phyloP scores from a whole-genome alignment of 2,797 vertebrate genomes.

The Pitangus sulphuratus region DNA sequence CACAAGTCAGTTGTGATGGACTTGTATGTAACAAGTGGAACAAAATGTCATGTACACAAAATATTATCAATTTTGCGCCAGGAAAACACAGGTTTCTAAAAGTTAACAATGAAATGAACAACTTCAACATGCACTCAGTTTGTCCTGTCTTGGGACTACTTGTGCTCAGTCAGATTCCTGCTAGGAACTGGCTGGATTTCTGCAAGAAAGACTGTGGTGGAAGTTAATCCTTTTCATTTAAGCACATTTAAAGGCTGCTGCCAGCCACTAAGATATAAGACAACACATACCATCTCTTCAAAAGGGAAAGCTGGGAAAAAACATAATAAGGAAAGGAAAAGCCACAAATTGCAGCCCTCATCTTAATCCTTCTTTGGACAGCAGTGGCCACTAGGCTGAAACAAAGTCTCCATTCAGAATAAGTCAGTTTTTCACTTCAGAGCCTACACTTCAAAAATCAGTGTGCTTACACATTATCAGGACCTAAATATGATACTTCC shows the following conservation, averaged over 20 bases:
- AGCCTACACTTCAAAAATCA: neutral
- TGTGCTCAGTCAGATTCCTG: neutral
- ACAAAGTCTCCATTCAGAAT: neutral
- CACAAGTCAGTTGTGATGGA: neutral
- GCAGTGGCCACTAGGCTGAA: neutral
- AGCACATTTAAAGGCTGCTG: neutral
- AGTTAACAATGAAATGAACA: neutral
- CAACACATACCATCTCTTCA: neutral
- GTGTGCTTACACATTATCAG: neutral
- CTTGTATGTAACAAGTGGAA: neutral
- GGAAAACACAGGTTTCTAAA: neutral
- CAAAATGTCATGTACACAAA: rapidly evolving
- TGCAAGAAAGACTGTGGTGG: neutral
- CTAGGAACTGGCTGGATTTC: neutral
- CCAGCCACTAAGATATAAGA: neutral
- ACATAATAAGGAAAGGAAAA: neutral
- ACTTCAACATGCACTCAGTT: neutral
- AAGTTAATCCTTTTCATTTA: neutral
- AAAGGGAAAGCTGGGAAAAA: neutral
- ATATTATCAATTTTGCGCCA: neutral
- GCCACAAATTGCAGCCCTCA: neutral
- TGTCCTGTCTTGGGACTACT: neutral
- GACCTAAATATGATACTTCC: neutral
- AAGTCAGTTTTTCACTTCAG: neutral
- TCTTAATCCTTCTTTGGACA: neutral